A percentile compares a stretch with the other conserved stretches of the same genome.
phyloP scores from a whole-genome alignment of 2,797 vertebrate species.

The Sebastes hubbsi region DNA sequence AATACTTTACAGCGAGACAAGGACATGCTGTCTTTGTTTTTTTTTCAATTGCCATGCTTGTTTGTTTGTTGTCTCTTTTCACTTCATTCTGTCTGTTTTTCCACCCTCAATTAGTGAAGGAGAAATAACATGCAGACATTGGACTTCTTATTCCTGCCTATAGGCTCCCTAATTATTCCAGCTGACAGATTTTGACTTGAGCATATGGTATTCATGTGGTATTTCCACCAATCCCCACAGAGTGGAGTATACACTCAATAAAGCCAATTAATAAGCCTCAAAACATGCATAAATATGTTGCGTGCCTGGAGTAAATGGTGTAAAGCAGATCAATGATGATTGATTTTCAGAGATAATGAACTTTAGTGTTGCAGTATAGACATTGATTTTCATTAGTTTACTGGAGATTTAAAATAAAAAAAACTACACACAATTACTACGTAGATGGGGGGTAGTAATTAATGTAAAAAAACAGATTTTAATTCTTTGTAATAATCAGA shows the following conservation, averaged over 20 bases:
- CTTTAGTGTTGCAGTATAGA: background rate
- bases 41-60: background rate
- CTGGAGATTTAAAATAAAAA: background rate
- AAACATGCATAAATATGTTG: background rate
- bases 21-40: background rate
- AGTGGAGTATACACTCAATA: background rate
- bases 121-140: background rate
- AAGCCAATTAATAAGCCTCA: background rate
- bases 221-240: background rate
- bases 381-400: constrained; percentile 35
- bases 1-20: background rate
- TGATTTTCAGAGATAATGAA: constrained; percentile 12
- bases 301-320: background rate
- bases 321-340: constrained; percentile 13
- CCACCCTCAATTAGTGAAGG: background rate
- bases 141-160: background rate
- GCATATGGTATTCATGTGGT: background rate
- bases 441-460: background rate
- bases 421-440: background rate
- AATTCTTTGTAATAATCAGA: background rate
- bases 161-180: background rate
- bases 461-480: background rate
- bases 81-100: background rate
- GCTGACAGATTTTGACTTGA: background rate
- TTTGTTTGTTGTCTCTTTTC: background rate